A percentile compares a stretch with the other conserved stretches of the same genome.
Evolutionary conservation across 2,113 vertebrate species (phyloP).

Genomic region (Mobula birostris): DNA sequence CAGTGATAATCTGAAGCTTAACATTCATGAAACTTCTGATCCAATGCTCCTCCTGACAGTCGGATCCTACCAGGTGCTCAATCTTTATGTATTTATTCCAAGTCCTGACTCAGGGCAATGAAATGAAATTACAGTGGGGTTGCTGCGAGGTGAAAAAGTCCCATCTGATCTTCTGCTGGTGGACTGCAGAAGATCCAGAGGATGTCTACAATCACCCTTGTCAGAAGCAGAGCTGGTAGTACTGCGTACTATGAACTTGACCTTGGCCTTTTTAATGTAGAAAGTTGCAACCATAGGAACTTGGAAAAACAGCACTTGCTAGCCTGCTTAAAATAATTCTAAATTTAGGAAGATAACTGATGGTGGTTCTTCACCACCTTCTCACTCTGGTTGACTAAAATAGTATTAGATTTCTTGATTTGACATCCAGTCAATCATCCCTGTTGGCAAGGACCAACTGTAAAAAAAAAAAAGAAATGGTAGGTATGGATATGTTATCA

Average conservation of each 20-base stretch:
- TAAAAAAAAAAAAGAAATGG: not conserved
- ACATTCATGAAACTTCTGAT: not conserved
- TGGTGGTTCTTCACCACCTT: not conserved
- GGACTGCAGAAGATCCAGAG: not conserved
- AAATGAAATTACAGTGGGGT: not conserved
- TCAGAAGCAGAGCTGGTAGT: no score
- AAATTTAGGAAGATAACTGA: not conserved
- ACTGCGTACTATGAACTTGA: not conserved
- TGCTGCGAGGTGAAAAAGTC: not conserved
- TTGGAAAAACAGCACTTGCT: not conserved
- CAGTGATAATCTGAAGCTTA: not conserved
- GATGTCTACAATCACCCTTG: not conserved
- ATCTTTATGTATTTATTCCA: not conserved
- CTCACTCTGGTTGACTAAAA: not conserved
- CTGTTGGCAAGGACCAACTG: not conserved
- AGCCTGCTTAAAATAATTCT: not conserved
- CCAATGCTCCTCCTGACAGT: not conserved
- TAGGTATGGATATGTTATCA: not conserved
- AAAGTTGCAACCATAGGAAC: not conserved
- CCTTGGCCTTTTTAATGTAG: not conserved
- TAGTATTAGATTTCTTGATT: no score
- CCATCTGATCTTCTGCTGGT: not conserved
- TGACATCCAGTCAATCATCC: not conserved
- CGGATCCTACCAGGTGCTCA: not conserved
- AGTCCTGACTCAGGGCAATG: not conserved